A percentile compares a stretch with the other conserved stretches of the same genome.
These are phyloP conservation scores for Drosophila erecta DNA, from an alignment of 1,140 invertebrate genomes.

Conservation along the genomic window DNA sequence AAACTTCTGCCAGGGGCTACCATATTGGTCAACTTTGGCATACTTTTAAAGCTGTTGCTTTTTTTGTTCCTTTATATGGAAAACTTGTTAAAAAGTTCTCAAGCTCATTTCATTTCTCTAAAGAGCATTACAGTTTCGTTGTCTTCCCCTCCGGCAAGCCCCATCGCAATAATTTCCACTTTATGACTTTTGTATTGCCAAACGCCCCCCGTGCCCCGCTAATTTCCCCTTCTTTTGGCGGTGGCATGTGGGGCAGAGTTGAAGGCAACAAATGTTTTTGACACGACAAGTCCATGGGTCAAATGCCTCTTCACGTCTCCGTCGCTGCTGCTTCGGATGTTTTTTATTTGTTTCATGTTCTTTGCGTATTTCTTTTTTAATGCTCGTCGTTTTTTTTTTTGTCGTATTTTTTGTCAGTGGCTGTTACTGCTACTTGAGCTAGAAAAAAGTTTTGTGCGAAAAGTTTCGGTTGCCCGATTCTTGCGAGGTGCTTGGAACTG, in stretches of 20 bases:
- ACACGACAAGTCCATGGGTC: slow-evolving; percentile 77
- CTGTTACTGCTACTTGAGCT: slow-evolving; percentile 51
- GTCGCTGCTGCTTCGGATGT: neutral
- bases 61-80: neutral
- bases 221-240: neutral
- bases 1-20: slow-evolving; percentile 4
- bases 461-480: slow-evolving; percentile 48
- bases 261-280: slow-evolving; percentile 78
- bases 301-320: slow-evolving; percentile 40
- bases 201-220: slow-evolving; percentile 12
- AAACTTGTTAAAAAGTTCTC: slow-evolving; percentile 48
- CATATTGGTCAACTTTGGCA: slow-evolving; percentile 44
- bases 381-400: neutral
- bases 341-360: slow-evolving; percentile 29
- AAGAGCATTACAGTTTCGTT: slow-evolving; percentile 40
- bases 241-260: slow-evolving; percentile 53
- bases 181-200: slow-evolving; percentile 56
- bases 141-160: slow-evolving; percentile 5
- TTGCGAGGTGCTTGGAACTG: slow-evolving; percentile 30
- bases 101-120: slow-evolving; percentile 52
- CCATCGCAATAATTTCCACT: slow-evolving; percentile 54
- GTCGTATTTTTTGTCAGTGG: slow-evolving; percentile 31
- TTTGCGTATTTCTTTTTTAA: slow-evolving; percentile 29
- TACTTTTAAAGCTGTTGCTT: slow-evolving; percentile 37
- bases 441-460: slow-evolving; percentile 61